Base-by-base conservation (phyloP, 2,888 invertebrate species). In the Pseudoips prasinana region DNA sequence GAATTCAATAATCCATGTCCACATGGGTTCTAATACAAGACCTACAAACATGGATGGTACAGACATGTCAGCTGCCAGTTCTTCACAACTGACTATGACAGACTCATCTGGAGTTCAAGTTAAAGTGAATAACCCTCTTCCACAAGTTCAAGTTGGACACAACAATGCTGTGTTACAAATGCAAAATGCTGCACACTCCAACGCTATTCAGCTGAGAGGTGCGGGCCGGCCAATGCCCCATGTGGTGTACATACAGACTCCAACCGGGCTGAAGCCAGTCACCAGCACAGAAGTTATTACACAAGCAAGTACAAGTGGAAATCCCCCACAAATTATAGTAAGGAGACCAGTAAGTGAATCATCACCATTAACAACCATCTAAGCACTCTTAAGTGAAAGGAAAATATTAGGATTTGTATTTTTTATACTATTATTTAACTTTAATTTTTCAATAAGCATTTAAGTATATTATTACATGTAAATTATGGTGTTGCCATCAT, bases 231-330 rank as follows among this genome's bases (percentile, higher is more conserved):
- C 85, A 23, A 75, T 91, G 47, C 79, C 91, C n/a, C 91, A 91
- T 52, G 80, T 92, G 47, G 90, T 92, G 22, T 92, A 91, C 57
- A 90, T 92, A 34, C 91, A 91, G 65, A 89, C 90, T 10, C 88
- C 90, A 0, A 78, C 85, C 8, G 90, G 90, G 14, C 56, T 90
- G 50, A 89, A 89, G 49, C 81, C 87, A 3, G 84, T 88, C 25
- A 73, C 83, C 2, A 86, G 83, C 42, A 79, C 85, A 1, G 89
- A 89, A 22, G 81, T 88, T 20, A 86, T 86, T 46, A 85, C 77
- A 43, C 87, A 87, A 65, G 84, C 84, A 44, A 86, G 84, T 59
- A 82, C 85, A 10, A 87, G 84, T 65, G 85, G 85, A 25, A 89
- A 86, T 49, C 87, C 89, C 48, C 86, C 86, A 45, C 89, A 89